These are phyloP conservation scores for Cyprinodon brontotheroides DNA, from an alignment of 2,113 vertebrate species.

Conservation along the genomic window DNA sequence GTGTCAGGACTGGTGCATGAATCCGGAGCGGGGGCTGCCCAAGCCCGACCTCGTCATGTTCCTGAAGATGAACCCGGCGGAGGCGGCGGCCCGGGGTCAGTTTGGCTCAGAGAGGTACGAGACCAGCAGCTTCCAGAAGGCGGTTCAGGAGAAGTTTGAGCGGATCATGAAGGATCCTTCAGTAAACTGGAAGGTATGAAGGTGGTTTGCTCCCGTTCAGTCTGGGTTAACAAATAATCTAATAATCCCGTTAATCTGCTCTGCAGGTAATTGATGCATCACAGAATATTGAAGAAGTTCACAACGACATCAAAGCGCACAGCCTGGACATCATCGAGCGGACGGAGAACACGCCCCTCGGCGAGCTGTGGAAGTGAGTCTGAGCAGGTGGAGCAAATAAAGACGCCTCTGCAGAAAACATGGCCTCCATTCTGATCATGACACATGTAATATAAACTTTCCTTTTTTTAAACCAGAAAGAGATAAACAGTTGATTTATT, in stretches of 20 bases:
- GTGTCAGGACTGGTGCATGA: conserved; percentile 89
- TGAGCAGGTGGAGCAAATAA: neutral
- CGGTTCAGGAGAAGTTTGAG: conserved; percentile 82
- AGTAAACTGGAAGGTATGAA: conserved; percentile 91
- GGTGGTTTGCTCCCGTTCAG: neutral
- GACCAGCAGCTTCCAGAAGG: conserved; percentile 82
- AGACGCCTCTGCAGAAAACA: neutral
- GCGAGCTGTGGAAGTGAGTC: conserved; percentile 85
- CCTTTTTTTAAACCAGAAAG: neutral
- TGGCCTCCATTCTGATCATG: neutral
- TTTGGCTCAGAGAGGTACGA: conserved; percentile 91
- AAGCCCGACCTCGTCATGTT: conserved; percentile 94
- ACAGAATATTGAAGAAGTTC: conserved; percentile 84
- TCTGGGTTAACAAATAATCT: neutral
- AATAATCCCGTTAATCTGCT: conserved; percentile 1
- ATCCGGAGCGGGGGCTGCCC: conserved; percentile 90
- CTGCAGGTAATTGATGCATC: conserved; percentile 87
- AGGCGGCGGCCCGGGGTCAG: conserved; percentile 82
- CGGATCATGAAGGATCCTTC: conserved; percentile 85
- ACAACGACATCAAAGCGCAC: conserved; percentile 79
- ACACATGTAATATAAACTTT: neutral
- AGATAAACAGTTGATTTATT: conserved; percentile 49
- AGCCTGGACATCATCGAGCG: conserved; percentile 74
- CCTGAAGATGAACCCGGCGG: conserved; percentile 79
- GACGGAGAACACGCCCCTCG: conserved; percentile 75